Conservation (phyloP, 2,113 vertebrate genomes). For the Hippocampus guttulatus region DNA sequence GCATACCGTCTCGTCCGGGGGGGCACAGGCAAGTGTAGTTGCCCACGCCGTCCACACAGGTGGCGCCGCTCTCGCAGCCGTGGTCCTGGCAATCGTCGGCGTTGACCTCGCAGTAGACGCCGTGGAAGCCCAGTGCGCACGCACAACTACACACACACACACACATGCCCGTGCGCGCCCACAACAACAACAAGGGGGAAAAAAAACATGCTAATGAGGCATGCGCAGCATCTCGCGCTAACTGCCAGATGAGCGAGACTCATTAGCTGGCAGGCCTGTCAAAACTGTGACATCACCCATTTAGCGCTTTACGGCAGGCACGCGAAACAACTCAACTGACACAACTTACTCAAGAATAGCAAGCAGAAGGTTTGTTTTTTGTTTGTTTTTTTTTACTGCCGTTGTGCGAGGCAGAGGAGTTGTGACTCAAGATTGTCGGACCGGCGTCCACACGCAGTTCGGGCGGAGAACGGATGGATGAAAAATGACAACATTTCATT, state of each 20-base stretch:
- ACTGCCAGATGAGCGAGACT: neutral
- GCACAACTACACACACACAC: constrained; percentile 72
- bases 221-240: neutral
- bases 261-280: neutral
- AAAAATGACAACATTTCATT: too few species aligned
- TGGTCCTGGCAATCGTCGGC: constrained; percentile 81
- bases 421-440: too few species aligned
- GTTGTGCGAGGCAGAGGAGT: too few species aligned
- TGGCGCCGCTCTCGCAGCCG: constrained; percentile 82
- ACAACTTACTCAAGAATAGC: neutral
- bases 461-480: too few species aligned
- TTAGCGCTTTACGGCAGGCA: neutral
- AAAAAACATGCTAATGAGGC: neutral
- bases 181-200: neutral
- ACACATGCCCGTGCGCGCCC: too few species aligned
- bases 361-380: too few species aligned
- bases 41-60: constrained; percentile 77
- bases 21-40: constrained; percentile 88
- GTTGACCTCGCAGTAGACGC: constrained; percentile 74
- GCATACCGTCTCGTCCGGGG: constrained; percentile 77
- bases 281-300: neutral
- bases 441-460: too few species aligned
- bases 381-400: too few species aligned
- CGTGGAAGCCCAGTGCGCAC: constrained; percentile 82
- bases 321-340: neutral